Percentiles rank a stretch among this genome's conserved stretches.
phyloP scores from a whole-genome alignment of 2,797 vertebrate genomes.

The Allobates femoralis region DNA sequence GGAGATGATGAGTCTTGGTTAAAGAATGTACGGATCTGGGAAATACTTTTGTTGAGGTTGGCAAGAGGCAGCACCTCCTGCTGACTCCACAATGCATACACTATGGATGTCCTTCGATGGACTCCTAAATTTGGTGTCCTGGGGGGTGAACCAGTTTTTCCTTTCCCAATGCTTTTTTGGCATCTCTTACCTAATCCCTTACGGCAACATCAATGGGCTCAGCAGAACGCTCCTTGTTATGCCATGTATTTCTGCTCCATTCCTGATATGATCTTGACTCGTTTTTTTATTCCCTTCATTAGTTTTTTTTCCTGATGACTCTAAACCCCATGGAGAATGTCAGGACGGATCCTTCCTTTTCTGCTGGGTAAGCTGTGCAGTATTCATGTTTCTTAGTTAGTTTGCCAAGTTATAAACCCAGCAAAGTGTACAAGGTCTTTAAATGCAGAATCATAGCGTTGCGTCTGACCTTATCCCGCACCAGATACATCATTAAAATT shows the following conservation, averaged over 20 bases:
- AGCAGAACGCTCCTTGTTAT: too few relatives aligned
- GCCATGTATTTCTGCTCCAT: background rate
- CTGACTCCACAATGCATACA: too few relatives aligned
- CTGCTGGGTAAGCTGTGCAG: background rate
- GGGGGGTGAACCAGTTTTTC: too few relatives aligned
- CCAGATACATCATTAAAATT: constrained; percentile 41
- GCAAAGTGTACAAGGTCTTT: constrained; percentile 9
- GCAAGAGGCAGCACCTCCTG: too few relatives aligned
- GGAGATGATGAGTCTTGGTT: too few relatives aligned
- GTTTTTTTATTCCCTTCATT: background rate
- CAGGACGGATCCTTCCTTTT: background rate
- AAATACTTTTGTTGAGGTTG: too few relatives aligned
- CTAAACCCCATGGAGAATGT: background rate
- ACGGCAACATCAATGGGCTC: too few relatives aligned
- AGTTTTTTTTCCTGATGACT: background rate
- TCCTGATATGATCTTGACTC: background rate
- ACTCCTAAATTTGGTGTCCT: too few relatives aligned
- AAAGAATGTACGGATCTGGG: too few relatives aligned
- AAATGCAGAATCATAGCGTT: background rate
- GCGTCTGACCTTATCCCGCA: constrained; percentile 37
- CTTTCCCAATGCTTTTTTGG: too few relatives aligned
- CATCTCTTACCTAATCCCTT: too few relatives aligned
- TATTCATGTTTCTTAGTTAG: background rate
- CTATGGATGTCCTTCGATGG: too few relatives aligned
- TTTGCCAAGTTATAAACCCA: constrained; percentile 3